These are phyloP conservation scores for Andricus grossulariae DNA, from an alignment of 1,140 invertebrate species.

Conservation along the genomic window DNA sequence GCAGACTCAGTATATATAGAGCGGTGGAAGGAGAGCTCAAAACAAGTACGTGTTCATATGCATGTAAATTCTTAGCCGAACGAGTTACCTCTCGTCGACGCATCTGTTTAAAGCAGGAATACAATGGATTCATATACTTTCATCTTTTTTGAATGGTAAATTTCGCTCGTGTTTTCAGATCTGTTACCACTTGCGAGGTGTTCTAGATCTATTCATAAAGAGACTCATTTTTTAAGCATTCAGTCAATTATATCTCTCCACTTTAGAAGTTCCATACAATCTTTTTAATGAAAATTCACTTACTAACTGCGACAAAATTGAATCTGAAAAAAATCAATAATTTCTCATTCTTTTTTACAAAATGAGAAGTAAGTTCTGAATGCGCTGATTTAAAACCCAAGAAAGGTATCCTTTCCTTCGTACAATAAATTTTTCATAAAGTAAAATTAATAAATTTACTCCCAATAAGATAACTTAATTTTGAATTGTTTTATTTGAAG, in stretches of 20 bases:
- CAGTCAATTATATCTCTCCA: neutral
- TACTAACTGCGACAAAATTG: no score
- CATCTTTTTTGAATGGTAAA: constrained; percentile 19
- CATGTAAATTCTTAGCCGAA: neutral
- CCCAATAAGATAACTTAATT: no score
- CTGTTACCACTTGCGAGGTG: constrained; percentile 1
- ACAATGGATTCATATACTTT: constrained; percentile 16
- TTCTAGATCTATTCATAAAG: constrained; percentile 4
- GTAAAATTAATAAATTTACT: no score
- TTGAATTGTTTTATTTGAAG: no score
- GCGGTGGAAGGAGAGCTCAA: neutral
- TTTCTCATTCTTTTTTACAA: no score
- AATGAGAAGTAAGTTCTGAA: no score
- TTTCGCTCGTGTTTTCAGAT: constrained; percentile 3
- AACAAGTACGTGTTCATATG: neutral
- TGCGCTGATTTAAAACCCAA: no score
- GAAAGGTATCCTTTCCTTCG: no score
- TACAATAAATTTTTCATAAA: no score
- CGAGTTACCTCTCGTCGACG: neutral
- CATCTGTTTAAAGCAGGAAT: constrained; percentile 3
- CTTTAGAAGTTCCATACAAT: no score
- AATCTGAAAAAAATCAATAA: no score
- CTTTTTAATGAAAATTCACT: no score
- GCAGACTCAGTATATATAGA: neutral
- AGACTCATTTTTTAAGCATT: neutral